Conservation (phyloP, 2,888 invertebrate species). For the Hemithea aestivaria region DNA sequence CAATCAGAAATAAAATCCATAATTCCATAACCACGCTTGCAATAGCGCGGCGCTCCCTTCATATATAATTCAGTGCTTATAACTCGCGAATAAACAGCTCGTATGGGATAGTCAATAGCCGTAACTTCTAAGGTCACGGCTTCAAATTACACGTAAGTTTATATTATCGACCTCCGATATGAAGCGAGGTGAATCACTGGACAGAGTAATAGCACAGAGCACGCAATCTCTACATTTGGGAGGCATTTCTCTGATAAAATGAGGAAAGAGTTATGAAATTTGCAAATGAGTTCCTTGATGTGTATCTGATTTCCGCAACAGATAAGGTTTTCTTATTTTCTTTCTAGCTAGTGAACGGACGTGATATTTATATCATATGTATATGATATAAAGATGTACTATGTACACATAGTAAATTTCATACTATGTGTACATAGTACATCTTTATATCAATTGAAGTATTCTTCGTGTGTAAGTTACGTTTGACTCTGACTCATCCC, state of each 20-base stretch:
- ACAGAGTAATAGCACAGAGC: slow-evolving; percentile 53
- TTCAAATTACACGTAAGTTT: slow-evolving; percentile 28
- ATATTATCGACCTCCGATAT: slow-evolving; percentile 48
- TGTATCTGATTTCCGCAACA: slow-evolving; percentile 7
- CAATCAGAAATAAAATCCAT: no score
- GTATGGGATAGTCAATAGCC: slow-evolving; percentile 28
- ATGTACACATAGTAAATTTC: no score
- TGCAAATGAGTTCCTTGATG: slow-evolving; percentile 7
- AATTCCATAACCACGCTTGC: no score
- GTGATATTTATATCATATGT: no score
- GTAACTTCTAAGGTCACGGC: slow-evolving; percentile 7
- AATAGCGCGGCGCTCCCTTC: neutral
- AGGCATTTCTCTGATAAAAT: slow-evolving; percentile 27
- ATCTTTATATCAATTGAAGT: no score
- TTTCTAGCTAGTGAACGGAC: no score
- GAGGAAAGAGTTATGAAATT: slow-evolving; percentile 34
- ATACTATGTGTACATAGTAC: no score
- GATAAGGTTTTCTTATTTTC: neutral
- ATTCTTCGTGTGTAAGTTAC: no score
- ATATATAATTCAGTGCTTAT: slow-evolving; percentile 1
- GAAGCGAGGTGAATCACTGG: slow-evolving; percentile 54
- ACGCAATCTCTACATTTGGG: slow-evolving; percentile 57
- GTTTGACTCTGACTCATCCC: no score
- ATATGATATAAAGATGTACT: no score
- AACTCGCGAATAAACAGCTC: slow-evolving; percentile 14